Evolutionary conservation across 2,888 invertebrate species (phyloP), one percentile per base, ranked within the genome.

Genomic region (Morpho achilles): DNA sequence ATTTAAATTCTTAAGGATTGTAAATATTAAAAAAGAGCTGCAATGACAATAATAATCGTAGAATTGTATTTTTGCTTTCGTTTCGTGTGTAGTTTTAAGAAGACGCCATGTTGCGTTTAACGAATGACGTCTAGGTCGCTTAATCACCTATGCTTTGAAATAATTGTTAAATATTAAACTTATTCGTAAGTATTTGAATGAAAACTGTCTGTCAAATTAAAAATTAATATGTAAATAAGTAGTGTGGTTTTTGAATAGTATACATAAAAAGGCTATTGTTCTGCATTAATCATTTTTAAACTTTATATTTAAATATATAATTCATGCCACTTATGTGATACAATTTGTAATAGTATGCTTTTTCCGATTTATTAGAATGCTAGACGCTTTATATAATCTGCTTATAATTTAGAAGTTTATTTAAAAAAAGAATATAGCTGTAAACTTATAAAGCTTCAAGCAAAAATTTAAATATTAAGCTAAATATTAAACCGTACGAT

Each of bases 171-270:
- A 10, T 41, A 49, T 42, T 59, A 23, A 63, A 59, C 46, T 50
- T 23, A 7, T 52, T 42, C 40, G 16, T 46, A 50, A 63, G 58
- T 47, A 58, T 54, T 54, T 59, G 59, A 61, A 63, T 63, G 66
- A 63, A 75, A 78, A 82, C 84, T 83, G 75, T 79, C 71, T 70
- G 85, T 85, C 85, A 85, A 86, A 85, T 86, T 85, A 84, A 75
- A 68, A 71, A 72, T 72, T 67, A 67, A 73, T 62, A 49, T 86
- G 86, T 85, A 86, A 79, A 86, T 86, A 86, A 56, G 76, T 83
- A 83, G 82, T 56, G 60, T 60, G 67, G 69, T 66, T 66, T 46
- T 40, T 9, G 9, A 41, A 40, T 49, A 49, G 49, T 9, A 49
- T 9, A 32, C 7, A 23, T 48, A 7, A 8, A 39, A 32, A 7